Conservation (phyloP, 2,797 vertebrate genomes). For the Pseudochromis fuscus region DNA sequence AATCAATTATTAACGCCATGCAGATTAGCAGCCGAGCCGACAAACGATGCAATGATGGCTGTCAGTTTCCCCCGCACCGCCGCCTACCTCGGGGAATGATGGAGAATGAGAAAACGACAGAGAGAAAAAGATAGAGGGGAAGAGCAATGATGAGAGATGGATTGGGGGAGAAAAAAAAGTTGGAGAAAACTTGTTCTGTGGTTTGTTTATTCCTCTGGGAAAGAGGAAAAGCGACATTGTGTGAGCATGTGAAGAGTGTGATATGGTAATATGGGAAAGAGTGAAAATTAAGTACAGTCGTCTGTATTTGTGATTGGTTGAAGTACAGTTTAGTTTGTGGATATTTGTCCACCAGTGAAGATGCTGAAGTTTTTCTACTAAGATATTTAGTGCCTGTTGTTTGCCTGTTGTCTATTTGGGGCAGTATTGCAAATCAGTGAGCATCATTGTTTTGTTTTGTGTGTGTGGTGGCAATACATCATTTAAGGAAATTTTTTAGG, state of each 20-base stretch:
- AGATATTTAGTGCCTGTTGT: neutral
- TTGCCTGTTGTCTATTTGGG: constrained; percentile 19
- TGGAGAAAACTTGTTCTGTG: constrained; percentile 48
- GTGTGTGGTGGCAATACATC: neutral
- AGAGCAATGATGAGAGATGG: constrained; percentile 53
- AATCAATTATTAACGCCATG: constrained; percentile 87
- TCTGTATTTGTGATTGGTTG: too few relatives aligned
- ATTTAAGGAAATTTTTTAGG: neutral
- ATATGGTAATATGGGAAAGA: constrained; percentile 22
- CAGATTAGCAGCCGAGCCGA: constrained; percentile 83
- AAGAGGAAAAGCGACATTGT: constrained; percentile 5
- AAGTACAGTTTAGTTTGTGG: too few relatives aligned
- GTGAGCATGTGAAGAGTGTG: constrained; percentile 20
- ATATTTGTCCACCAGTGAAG: constrained; percentile 15
- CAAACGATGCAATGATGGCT: constrained; percentile 81
- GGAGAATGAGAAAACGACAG: constrained; percentile 57
- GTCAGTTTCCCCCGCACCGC: constrained; percentile 70
- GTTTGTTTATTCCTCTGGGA: constrained; percentile 57
- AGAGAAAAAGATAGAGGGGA: constrained; percentile 35
- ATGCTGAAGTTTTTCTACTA: neutral
- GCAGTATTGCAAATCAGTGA: constrained; percentile 13
- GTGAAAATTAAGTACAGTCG: constrained; percentile 20
- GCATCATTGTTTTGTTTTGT: constrained; percentile 4
- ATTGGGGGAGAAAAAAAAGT: constrained; percentile 32
- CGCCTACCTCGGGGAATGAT: constrained; percentile 66